These are phyloP conservation scores for Festucalex cinctus DNA, from an alignment of 2,113 vertebrate genomes.

Conservation along the genomic window DNA sequence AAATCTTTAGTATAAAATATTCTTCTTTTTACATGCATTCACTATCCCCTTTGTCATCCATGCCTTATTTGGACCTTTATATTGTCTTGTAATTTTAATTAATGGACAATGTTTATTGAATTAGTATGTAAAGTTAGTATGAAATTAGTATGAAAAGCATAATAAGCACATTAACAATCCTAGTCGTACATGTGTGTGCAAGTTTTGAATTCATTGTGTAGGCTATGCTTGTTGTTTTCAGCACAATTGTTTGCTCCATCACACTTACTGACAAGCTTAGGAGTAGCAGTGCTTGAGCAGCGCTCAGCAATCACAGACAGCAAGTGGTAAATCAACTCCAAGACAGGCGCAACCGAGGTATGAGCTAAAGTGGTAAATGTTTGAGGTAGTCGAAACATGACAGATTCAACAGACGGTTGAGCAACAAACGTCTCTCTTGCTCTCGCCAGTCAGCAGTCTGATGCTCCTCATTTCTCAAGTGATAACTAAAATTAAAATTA, in stretches of 20 bases:
- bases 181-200: no score
- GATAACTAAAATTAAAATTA: no score
- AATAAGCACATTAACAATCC: no score
- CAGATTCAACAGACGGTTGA: slow-evolving; percentile 47
- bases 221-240: slow-evolving; percentile 12
- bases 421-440: slow-evolving; percentile 26
- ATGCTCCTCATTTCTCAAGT: slow-evolving; percentile 1
- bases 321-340: slow-evolving; percentile 36
- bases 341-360: slow-evolving; percentile 39
- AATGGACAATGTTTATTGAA: no score
- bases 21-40: no score
- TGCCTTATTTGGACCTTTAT: no score
- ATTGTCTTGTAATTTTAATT: no score
- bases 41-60: no score
- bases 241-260: slow-evolving; percentile 39
- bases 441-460: slow-evolving; percentile 19
- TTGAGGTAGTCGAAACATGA: slow-evolving; percentile 42
- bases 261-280: slow-evolving; percentile 28
- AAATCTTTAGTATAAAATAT: no score
- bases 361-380: slow-evolving; percentile 12
- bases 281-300: slow-evolving; percentile 24
- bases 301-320: slow-evolving; percentile 26
- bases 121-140: no score
- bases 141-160: no score
- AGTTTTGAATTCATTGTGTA: background rate